Evolutionary conservation across 2,797 vertebrate species (phyloP), one percentile per base, ranked within the genome.

Genomic region (Oryzias dopingdopingensis): DNA sequence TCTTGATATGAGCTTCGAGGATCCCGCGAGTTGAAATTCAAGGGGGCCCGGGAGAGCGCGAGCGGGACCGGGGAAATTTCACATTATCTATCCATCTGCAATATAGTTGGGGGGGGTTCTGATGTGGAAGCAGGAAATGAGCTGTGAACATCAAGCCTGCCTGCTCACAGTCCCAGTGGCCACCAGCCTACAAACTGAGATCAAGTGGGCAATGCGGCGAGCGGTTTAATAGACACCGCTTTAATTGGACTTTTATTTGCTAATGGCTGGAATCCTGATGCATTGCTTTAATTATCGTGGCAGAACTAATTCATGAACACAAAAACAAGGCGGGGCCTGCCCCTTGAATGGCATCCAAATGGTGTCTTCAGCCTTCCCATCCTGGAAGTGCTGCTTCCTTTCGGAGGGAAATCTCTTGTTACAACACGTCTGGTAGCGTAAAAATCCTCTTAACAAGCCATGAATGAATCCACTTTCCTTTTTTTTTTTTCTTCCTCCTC

Each of bases 171-270:
- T 83, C 84, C 85, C 86, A 76, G 54, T 57, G 83, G 80, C 80
- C 80, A 76, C 65, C 80, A 67, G 67, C 64, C 81, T 83, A 81
- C 85, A 83, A 71, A 76, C 44, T 81, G 77, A 86, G 80, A 83
- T 86, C 79, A 84, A 87, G 81, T 71, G 74, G 76, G 71, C 76
- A 72, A 79, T 6, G 24, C 7, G 18, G 62, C 77, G 77, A 83
- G 67, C 79, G 80, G 52, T 78, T 84, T 81, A 82, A 85, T 83
- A 84, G 80, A 80, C 64, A 65, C 65, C 56, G n/a, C 55, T 73
- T 83, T 87, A 83, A 88, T 86, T 83, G 75, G 78, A 85, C 84
- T 84, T 87, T 83, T 84, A 85, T 88, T 87, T 85, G 74, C 81
- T 83, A 77, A 83, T 81, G 80, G 75, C 72, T 83, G 73, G 63